Conservation (phyloP, 2,797 vertebrate genomes). For the Chelonia mydas region DNA sequence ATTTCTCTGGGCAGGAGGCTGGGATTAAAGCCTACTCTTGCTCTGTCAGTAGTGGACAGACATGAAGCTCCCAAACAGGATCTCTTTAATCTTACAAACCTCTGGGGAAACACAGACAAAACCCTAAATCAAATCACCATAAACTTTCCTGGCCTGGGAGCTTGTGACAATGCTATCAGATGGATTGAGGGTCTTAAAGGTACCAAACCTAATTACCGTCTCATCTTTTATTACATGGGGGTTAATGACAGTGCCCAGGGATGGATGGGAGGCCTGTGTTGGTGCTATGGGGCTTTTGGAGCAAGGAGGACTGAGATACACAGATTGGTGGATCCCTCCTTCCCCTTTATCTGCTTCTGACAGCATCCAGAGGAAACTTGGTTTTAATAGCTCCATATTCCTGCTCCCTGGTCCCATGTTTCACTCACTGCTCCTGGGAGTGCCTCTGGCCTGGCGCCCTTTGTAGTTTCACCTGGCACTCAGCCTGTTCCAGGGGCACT, state of each 20-base stretch:
- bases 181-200: neutral
- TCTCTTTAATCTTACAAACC: slow-evolving; percentile 5
- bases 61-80: neutral
- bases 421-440: neutral
- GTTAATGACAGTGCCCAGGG: neutral
- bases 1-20: neutral
- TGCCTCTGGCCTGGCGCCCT: accelerated
- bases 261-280: neutral
- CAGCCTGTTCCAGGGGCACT: neutral
- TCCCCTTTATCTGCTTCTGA: neutral
- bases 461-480: neutral
- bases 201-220: neutral
- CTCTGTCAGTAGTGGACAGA: neutral
- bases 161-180: neutral
- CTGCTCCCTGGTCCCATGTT: neutral
- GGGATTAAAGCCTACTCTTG: accelerated
- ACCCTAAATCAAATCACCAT: neutral
- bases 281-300: neutral
- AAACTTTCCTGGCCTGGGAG: neutral
- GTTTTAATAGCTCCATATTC: neutral
- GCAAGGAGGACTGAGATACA: neutral
- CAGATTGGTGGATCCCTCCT: neutral
- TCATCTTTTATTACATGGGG: neutral
- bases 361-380: neutral
- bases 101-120: neutral